A percentile compares a stretch with the other conserved stretches of the same genome.
Evolutionary conservation across 2,888 invertebrate genomes (phyloP).

Genomic region (Ochropleura leucogaster): DNA sequence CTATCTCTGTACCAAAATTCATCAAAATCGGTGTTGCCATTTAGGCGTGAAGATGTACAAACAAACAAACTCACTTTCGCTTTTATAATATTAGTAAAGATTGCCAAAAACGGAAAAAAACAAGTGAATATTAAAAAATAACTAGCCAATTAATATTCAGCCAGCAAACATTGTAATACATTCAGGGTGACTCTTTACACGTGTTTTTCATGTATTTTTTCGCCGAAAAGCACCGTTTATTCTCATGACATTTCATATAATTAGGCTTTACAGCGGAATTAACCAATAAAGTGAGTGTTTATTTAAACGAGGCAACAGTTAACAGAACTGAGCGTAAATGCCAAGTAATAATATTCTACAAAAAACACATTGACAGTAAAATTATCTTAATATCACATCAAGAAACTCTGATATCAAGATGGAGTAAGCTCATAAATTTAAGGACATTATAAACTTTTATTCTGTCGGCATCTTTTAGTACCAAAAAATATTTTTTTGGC

Average conservation of each 20-base stretch:
- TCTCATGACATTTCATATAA: slow-evolving; percentile 63
- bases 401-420: slow-evolving; percentile 56
- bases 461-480: neutral
- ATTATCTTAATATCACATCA: slow-evolving; percentile 65
- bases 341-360: slow-evolving; percentile 61
- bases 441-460: neutral
- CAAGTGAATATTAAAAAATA: slow-evolving; percentile 30
- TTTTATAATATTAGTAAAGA: no score
- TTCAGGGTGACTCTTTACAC: slow-evolving; percentile 49
- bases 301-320: slow-evolving; percentile 43
- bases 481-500: neutral
- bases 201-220: slow-evolving; percentile 33
- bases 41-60: no score
- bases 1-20: no score
- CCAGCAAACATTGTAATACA: slow-evolving; percentile 29
- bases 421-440: slow-evolving; percentile 15
- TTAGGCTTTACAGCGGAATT: slow-evolving; percentile 45
- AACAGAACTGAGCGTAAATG: slow-evolving; percentile 60
- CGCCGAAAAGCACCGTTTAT: slow-evolving; percentile 45
- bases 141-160: slow-evolving; percentile 34
- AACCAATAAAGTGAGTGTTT: slow-evolving; percentile 54
- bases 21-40: no score
- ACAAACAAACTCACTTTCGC: no score
- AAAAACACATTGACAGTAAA: slow-evolving; percentile 42
- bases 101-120: slow-evolving; percentile 1